Evolutionary conservation across 2,888 invertebrate species (phyloP).

Genomic region (Carpatolechia fugitivella): DNA sequence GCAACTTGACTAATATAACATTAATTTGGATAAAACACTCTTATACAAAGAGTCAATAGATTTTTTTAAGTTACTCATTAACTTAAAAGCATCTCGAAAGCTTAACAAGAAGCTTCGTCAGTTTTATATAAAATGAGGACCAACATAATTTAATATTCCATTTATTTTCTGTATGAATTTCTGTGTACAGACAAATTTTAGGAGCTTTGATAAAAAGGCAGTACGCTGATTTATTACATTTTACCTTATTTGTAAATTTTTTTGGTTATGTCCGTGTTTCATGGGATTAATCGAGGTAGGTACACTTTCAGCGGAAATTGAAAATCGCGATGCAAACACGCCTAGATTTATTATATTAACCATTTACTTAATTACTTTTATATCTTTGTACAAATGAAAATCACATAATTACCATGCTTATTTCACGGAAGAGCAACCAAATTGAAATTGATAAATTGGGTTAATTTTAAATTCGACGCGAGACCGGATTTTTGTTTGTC

Average conservation of each 20-base stretch:
- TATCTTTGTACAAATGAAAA: neutral
- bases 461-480: neutral
- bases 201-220: constrained; percentile 49
- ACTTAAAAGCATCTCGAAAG: constrained; percentile 76
- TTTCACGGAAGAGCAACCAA: neutral
- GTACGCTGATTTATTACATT: constrained; percentile 37
- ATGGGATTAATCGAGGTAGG: constrained; percentile 2
- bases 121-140: constrained; percentile 69
- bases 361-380: neutral
- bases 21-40: constrained; percentile 44
- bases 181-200: constrained; percentile 57
- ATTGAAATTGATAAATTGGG: neutral
- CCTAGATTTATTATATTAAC: constrained; percentile 3
- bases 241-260: constrained; percentile 31
- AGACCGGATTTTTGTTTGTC: constrained; percentile 10
- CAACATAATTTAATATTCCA: constrained; percentile 77
- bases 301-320: neutral
- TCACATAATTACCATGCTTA: neutral
- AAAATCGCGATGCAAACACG: neutral
- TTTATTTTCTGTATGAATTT: constrained; percentile 74
- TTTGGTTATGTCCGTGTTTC: constrained; percentile 24
- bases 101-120: constrained; percentile 75
- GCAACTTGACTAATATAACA: constrained; percentile 30
- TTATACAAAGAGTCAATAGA: constrained; percentile 62
- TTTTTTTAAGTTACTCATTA: constrained; percentile 75